phyloP scores from a whole-genome alignment of 1,140 invertebrate genomes.

The Melitaea cinxia region DNA sequence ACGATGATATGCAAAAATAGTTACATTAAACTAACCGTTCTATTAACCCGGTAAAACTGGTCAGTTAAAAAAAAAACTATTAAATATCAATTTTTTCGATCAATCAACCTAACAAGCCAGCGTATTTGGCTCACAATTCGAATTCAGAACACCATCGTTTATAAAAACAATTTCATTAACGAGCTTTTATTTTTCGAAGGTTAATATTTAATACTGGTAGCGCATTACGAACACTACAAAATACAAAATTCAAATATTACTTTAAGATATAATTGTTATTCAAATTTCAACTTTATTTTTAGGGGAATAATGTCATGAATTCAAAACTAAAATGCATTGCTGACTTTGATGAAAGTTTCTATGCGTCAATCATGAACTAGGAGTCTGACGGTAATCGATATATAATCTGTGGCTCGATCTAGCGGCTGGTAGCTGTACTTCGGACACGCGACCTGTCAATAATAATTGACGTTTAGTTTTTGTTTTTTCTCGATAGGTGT shows the following conservation, averaged over 20 bases:
- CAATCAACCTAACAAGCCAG: slow-evolving; percentile 26
- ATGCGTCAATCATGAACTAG: slow-evolving; percentile 66
- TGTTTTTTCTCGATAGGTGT: too few species aligned
- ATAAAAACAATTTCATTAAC: slow-evolving; percentile 65
- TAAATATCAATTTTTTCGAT: slow-evolving; percentile 37
- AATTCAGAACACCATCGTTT: slow-evolving; percentile 33
- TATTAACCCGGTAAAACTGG: slow-evolving; percentile 15
- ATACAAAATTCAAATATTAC: neutral
- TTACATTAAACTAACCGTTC: slow-evolving; percentile 12
- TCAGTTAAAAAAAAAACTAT: slow-evolving; percentile 30
- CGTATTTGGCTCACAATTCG: slow-evolving; percentile 21
- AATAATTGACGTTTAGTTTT: slow-evolving; percentile 32
- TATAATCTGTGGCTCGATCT: slow-evolving; percentile 66
- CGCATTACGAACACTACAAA: slow-evolving; percentile 35
- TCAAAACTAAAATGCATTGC: neutral
- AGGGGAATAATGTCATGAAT: slow-evolving; percentile 7
- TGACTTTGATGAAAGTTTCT: slow-evolving; percentile 51
- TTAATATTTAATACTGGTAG: slow-evolving; percentile 57
- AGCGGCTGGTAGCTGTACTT: slow-evolving; percentile 55
- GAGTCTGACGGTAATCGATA: slow-evolving; percentile 63
- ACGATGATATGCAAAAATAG: slow-evolving; percentile 5
- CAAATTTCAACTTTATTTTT: slow-evolving; percentile 33
- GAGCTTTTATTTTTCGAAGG: slow-evolving; percentile 48
- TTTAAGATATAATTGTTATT: neutral
- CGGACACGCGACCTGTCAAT: slow-evolving; percentile 45